Base-by-base conservation (phyloP, 2,888 invertebrate genomes). In the Gymnosoma rotundatum region DNA sequence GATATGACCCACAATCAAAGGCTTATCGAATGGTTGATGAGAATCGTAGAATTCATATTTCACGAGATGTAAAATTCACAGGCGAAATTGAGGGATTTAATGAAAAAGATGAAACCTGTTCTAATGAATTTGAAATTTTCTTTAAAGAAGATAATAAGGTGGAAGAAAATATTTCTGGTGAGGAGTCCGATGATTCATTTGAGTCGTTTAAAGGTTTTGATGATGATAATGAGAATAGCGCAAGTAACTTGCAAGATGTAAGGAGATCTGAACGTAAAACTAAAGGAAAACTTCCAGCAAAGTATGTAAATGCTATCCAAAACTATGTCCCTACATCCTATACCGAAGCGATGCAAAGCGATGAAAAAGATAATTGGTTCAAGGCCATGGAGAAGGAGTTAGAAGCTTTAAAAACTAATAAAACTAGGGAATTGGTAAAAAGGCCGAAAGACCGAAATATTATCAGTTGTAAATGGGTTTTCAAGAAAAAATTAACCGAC, bases 11-110 rank as follows among this genome's bases (percentile, higher is more conserved):
- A n/a, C 21, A 56, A 16, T 52, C 74, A 7, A 74, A 67, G 4
- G 69, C 50, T 3, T 74, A 74, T 32, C 54, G 64, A 2, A 74
- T 74, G 74, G 2, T 61, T 10, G 61, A 73, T 25, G 10, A 32
- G 9, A 12, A 75, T 64, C 20, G 8, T 20, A 48, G 45, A 66
- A 36, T 75, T 7, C 2, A 54, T 0, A 52, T 64, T 21, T 61
- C 64, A 8, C 7, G 64, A 20, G 75, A 75, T 21, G 38, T 67
- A 21, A 67, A 50, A 16, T 67, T 67, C 16, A 67, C 50, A 0
- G 56, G 36, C 0, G 56, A 75, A 42, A 12, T 52, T 14, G 9
- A 36, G 32, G 2, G 8, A 52, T 14, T 21, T 14, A 20, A n/a
- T 4, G 14, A 58, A 45, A 48, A 58, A 32, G 12, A 18, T 42